A percentile compares a stretch with the other conserved stretches of the same genome.
Evolutionary conservation across 1,140 invertebrate genomes (phyloP).

Genomic region (Campodea augens): DNA sequence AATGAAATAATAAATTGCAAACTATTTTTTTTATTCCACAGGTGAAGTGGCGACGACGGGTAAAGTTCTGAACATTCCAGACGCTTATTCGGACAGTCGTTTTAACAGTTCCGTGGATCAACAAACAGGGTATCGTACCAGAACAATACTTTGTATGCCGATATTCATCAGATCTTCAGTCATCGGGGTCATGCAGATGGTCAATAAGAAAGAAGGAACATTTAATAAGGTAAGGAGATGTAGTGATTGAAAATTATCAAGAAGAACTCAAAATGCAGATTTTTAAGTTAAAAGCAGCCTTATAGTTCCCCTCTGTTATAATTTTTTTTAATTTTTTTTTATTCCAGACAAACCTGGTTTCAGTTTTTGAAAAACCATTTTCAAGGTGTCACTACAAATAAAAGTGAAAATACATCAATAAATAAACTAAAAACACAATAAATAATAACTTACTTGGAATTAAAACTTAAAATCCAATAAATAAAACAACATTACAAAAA

Average conservation of each 20-base stretch:
- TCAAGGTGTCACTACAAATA: no score
- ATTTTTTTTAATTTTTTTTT: not conserved
- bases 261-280: no score
- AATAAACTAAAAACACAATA: no score
- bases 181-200: constrained; percentile 74
- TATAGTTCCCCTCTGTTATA: no score
- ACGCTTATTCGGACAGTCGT: constrained; percentile 56
- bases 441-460: no score
- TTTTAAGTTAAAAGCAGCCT: no score
- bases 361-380: no score
- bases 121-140: constrained; percentile 51
- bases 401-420: no score
- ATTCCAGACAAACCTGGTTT: no score
- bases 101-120: constrained; percentile 63
- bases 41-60: constrained; percentile 52
- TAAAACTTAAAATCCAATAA: no score
- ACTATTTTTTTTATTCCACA: constrained; percentile 21
- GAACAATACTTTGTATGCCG: constrained; percentile 66
- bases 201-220: constrained; percentile 47
- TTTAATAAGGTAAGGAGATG: constrained; percentile 39
- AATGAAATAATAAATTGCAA: not conserved
- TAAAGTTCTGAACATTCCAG: constrained; percentile 50
- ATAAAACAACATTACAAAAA: no score
- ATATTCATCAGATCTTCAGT: constrained; percentile 52
- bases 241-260: no score